These are phyloP conservation scores for Conomelus anceps DNA, from an alignment of 2,888 invertebrate species.

Conservation along the genomic window DNA sequence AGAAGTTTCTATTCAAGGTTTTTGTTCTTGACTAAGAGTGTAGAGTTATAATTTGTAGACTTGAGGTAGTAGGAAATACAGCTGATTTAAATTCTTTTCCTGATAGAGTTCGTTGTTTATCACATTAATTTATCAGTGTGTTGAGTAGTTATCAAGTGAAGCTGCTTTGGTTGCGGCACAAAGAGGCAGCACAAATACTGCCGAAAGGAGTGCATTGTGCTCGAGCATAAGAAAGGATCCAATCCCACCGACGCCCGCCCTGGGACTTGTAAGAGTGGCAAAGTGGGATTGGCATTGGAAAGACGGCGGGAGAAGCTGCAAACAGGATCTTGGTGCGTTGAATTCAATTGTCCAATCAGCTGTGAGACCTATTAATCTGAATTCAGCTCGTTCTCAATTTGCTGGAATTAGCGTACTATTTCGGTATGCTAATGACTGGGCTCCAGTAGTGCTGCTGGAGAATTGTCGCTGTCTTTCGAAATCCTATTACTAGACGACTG, in stretches of 20 bases:
- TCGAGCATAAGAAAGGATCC: neutral
- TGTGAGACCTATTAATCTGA: neutral
- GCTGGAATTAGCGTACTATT: neutral
- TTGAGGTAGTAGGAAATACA: too few species aligned
- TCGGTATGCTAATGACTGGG: neutral
- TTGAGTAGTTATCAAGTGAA: neutral
- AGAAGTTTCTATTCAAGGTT: too few species aligned
- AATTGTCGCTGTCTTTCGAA: neutral
- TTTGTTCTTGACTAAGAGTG: too few species aligned
- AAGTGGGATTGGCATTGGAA: too few species aligned
- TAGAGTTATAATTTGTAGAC: too few species aligned
- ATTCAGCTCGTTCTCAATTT: neutral
- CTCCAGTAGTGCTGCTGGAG: neutral
- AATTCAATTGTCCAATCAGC: neutral
- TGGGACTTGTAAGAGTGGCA: neutral
- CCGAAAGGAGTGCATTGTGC: neutral
- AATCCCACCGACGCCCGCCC: neutral
- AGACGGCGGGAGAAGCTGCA: neutral
- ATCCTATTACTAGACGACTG: neutral
- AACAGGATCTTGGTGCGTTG: neutral
- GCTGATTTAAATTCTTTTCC: neutral
- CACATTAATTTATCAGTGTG: neutral
- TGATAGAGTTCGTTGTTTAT: neutral
- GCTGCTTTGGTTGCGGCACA: neutral
- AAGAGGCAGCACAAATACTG: neutral